phyloP scores from a whole-genome alignment of 2,113 vertebrate species.

The Chaetodon trifascialis region DNA sequence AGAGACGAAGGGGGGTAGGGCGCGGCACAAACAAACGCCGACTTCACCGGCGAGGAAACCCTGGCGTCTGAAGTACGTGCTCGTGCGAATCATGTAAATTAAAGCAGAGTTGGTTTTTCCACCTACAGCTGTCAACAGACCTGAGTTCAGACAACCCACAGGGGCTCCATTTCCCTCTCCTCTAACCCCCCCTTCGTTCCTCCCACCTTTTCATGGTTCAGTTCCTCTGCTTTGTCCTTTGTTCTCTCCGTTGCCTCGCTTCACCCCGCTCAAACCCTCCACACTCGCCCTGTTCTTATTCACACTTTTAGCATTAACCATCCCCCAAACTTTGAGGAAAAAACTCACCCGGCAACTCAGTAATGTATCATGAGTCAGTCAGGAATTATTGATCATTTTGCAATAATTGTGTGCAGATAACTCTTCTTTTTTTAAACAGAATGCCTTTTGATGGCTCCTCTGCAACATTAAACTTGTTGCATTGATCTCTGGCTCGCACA shows the following conservation, averaged over 20 bases:
- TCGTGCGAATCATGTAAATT: constrained; percentile 27
- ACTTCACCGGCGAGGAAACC: constrained; percentile 36
- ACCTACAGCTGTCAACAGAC: constrained; percentile 50
- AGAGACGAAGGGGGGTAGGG: constrained; percentile 25
- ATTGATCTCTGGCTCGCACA: constrained; percentile 1
- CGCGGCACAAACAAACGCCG: background rate
- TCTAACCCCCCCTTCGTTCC: background rate
- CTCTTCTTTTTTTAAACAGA: background rate
- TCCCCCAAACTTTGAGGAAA: background rate
- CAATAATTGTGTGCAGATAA: background rate
- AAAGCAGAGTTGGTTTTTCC: constrained; percentile 47
- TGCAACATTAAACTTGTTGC: constrained; percentile 19
- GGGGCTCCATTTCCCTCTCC: background rate
- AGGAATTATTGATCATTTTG: background rate
- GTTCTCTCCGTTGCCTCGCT: constrained; percentile 29
- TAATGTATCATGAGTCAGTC: background rate
- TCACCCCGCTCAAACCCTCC: constrained; percentile 6
- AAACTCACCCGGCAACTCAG: background rate
- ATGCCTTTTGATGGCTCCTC: background rate
- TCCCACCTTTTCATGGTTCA: constrained; percentile 37
- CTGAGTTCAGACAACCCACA: constrained; percentile 37
- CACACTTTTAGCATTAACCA: background rate
- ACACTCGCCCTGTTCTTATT: background rate
- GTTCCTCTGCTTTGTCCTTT: constrained; percentile 28
- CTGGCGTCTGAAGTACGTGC: constrained; percentile 20